Evolutionary conservation across 23 tunicate species (phyloP).

Genomic region (Halocynthia aurantium): DNA sequence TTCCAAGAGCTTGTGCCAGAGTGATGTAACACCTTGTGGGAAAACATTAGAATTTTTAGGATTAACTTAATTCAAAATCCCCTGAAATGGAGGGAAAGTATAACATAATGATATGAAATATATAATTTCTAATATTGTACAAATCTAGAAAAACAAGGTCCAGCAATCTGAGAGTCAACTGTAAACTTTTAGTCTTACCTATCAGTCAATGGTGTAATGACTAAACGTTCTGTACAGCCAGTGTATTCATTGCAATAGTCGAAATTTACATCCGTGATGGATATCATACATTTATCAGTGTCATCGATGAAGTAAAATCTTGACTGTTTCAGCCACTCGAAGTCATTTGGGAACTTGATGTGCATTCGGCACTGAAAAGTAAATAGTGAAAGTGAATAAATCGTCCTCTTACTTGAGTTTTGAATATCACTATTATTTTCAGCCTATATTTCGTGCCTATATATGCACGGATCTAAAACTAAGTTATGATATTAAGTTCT

Average conservation of each 20-base stretch:
- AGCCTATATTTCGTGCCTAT: background rate
- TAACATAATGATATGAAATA: too few relatives aligned
- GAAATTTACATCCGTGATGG: conserved; percentile 77
- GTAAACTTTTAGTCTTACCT: conserved; percentile 14
- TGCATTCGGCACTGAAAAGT: conserved; percentile 39
- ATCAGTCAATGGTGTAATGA: conserved; percentile 87
- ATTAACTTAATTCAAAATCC: too few relatives aligned
- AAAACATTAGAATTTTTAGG: background rate
- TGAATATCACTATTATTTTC: too few relatives aligned
- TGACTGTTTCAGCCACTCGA: conserved; percentile 82
- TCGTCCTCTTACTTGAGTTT: background rate
- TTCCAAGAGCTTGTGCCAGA: conserved; percentile 79
- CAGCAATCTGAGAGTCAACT: background rate
- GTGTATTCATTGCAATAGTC: conserved; percentile 83
- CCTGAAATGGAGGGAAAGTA: background rate
- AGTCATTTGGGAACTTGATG: conserved; percentile 66
- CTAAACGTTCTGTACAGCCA: conserved; percentile 79
- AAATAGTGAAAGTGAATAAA: background rate
- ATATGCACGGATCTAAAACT: background rate
- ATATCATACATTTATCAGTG: conserved; percentile 76
- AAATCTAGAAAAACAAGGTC: too few relatives aligned
- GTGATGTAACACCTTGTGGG: conserved; percentile 71
- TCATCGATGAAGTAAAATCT: conserved; percentile 87
- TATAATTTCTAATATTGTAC: too few relatives aligned
- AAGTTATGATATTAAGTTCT: background rate